phyloP scores from a whole-genome alignment of 2,797 vertebrate species.

The Tenualosa thibaudeaui region DNA sequence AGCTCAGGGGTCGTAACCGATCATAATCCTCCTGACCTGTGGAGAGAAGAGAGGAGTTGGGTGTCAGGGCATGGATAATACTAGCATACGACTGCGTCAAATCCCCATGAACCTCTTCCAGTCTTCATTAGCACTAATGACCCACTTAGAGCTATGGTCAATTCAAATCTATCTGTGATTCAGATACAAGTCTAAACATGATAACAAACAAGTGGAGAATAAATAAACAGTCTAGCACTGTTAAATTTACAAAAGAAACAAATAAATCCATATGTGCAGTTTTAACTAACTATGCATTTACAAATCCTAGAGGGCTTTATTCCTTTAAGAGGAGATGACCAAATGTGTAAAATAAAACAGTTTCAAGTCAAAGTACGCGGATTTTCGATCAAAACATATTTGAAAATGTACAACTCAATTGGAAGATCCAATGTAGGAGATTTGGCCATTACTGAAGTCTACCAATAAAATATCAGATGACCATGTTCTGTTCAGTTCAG shows the following conservation, averaged over 20 bases:
- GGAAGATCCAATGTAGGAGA: background rate
- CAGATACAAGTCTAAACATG: background rate
- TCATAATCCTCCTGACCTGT: slow-evolving; percentile 84
- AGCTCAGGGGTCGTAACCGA: slow-evolving; percentile 81
- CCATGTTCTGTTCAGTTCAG: background rate
- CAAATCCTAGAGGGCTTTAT: too few species aligned
- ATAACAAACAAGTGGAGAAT: background rate
- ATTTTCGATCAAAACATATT: background rate
- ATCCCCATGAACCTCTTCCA: background rate
- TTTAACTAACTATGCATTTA: background rate
- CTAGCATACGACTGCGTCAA: background rate
- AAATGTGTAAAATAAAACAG: too few species aligned
- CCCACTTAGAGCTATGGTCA: background rate
- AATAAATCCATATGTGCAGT: background rate
- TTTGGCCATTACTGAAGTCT: background rate
- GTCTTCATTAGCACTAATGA: background rate
- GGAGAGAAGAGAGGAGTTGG: slow-evolving; percentile 27
- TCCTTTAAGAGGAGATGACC: background rate
- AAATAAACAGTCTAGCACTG: background rate
- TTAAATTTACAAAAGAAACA: background rate
- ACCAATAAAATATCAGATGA: background rate
- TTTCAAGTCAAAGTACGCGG: background rate
- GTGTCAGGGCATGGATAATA: background rate
- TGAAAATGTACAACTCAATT: background rate
- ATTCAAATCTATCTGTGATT: background rate